These are phyloP conservation scores for Todiramphus chloris DNA, from an alignment of 2,113 vertebrate species.

Conservation along the genomic window DNA sequence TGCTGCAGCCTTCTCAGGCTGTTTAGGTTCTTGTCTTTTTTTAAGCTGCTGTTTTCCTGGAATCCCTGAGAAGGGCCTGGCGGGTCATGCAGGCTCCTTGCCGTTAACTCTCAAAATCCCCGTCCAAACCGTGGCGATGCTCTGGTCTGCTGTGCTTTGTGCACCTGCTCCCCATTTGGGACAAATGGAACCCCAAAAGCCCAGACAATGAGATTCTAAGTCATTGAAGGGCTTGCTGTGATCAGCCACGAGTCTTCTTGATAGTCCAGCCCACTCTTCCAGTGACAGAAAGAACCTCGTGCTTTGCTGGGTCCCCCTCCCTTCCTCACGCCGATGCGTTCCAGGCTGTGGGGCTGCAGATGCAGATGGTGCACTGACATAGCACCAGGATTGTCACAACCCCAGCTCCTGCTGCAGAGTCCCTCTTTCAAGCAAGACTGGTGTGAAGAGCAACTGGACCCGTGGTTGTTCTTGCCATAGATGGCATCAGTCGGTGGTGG, in stretches of 20 bases:
- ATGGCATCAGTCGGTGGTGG: not conserved
- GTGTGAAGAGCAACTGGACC: not conserved
- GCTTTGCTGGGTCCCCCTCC: not conserved
- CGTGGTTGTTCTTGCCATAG: not conserved
- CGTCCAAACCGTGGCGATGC: accelerated
- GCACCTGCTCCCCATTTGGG: not conserved
- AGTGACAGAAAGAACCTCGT: not conserved
- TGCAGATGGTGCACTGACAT: not conserved
- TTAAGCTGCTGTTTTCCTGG: conserved; percentile 17
- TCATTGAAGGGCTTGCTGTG: not conserved
- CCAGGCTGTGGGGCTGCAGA: accelerated
- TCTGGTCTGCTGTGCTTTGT: not conserved
- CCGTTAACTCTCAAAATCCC: conserved; percentile 8
- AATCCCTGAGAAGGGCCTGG: conserved; percentile 16
- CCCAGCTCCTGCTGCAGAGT: not conserved
- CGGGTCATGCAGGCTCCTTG: not conserved
- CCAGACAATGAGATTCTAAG: not conserved
- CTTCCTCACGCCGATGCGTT: not conserved
- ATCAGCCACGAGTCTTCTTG: not conserved
- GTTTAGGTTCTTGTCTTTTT: conserved; percentile 17
- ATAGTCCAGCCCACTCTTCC: not conserved
- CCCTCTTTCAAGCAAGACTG: not conserved
- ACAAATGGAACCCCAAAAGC: not conserved
- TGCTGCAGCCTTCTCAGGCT: conserved; percentile 12
- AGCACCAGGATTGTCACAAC: not conserved